These are phyloP conservation scores for Apodemia hepburni DNA, from an alignment of 2,888 invertebrate genomes.

Conservation along the genomic window DNA sequence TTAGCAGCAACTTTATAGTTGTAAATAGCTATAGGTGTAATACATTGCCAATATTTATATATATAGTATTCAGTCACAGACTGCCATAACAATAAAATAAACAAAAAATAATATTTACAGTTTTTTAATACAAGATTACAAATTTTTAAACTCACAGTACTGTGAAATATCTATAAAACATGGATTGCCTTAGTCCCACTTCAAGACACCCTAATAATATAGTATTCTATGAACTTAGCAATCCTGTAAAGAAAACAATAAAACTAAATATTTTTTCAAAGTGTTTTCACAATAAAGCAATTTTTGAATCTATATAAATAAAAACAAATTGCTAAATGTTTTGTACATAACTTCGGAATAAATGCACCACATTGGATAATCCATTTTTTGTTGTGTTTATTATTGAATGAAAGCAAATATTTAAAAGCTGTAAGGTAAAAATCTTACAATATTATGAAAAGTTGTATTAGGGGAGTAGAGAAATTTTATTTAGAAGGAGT, in stretches of 20 bases:
- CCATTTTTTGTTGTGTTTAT: no score
- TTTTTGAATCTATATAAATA: no score
- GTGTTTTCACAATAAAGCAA: no score
- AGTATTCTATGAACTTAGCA: background rate
- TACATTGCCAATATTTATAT: conserved; percentile 23
- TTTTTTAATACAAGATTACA: background rate
- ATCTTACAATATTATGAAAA: no score
- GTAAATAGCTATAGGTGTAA: background rate
- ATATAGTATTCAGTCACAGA: conserved; percentile 43
- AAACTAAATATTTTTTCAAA: background rate
- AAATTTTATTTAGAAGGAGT: no score
- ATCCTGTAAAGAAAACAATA: background rate
- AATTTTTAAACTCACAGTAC: background rate
- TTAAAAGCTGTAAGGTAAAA: no score
- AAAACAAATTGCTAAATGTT: no score
- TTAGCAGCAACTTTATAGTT: conserved; percentile 19
- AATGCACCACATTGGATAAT: no score
- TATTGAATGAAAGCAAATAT: no score
- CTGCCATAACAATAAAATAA: conserved; percentile 40
- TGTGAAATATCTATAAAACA: background rate
- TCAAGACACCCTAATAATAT: background rate
- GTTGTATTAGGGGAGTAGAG: no score
- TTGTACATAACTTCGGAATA: no score
- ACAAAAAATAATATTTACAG: background rate
- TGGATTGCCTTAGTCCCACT: background rate